Evolutionary conservation across 37 sponge, comb jelly and placozoan genomes (phyloP).

Genomic region (Aplysina aerophoba): DNA sequence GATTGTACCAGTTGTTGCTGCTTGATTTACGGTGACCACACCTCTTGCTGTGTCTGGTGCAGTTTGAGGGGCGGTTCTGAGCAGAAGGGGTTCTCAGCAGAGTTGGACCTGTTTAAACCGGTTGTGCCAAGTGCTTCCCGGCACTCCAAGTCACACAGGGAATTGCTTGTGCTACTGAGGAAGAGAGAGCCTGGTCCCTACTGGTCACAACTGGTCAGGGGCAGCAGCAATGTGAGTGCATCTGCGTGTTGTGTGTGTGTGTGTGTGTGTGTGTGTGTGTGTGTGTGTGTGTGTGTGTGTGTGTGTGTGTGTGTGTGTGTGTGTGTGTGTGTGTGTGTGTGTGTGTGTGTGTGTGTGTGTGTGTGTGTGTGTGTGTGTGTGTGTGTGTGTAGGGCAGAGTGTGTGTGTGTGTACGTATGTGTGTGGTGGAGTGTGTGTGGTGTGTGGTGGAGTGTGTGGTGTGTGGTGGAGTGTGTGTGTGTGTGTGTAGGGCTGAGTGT

Average conservation of each 20-base stretch:
- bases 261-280: conserved; percentile 26
- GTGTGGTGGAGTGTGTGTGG: not conserved
- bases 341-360: conserved; percentile 11
- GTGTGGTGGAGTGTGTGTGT: too few relatives aligned
- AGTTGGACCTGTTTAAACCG: conserved; percentile 14
- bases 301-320: not conserved
- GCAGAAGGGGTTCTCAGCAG: not conserved
- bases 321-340: not conserved
- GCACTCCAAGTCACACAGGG: not conserved
- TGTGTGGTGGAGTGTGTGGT: not conserved
- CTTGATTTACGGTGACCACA: too few relatives aligned
- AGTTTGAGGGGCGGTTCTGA: not conserved
- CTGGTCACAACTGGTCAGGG: conserved; percentile 17
- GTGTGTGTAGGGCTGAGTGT: too few relatives aligned
- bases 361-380: not conserved
- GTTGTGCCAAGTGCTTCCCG: conserved; percentile 8
- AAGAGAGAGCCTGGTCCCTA: conserved; percentile 12
- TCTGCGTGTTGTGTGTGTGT: not conserved
- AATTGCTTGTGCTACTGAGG: not conserved
- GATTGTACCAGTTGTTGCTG: too few relatives aligned
- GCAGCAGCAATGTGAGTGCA: not conserved
- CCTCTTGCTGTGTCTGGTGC: not conserved
- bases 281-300: conserved; percentile 18
- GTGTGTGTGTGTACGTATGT: conserved; percentile 21
- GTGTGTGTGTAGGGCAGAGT: not conserved